These are phyloP conservation scores for Allophyes oxyacanthae DNA, from an alignment of 2,888 invertebrate genomes.

Conservation along the genomic window DNA sequence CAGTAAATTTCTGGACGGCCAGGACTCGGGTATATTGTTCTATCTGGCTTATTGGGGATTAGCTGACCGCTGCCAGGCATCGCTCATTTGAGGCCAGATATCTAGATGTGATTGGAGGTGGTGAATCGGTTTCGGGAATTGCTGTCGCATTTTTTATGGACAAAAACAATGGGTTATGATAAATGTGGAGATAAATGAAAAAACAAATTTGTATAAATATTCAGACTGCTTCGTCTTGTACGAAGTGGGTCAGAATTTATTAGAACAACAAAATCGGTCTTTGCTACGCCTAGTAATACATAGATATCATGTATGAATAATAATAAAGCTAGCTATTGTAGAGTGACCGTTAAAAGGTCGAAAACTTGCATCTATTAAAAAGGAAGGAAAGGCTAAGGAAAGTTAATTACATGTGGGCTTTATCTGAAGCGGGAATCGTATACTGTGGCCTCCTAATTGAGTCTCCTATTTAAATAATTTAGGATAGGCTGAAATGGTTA, in stretches of 20 bases:
- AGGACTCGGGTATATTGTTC: constrained; percentile 85
- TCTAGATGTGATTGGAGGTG: constrained; percentile 53
- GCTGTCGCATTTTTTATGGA: constrained; percentile 20
- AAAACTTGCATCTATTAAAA: constrained; percentile 64
- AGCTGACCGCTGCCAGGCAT: constrained; percentile 70
- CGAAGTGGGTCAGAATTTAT: neutral
- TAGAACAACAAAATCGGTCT: neutral
- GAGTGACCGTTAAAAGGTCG: constrained; percentile 74
- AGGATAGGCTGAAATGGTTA: constrained; percentile 57
- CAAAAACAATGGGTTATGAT: neutral
- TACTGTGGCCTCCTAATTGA: constrained; percentile 73
- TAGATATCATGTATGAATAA: constrained; percentile 49
- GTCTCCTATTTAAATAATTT: constrained; percentile 81
- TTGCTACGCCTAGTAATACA: constrained; percentile 30
- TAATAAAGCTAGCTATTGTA: constrained; percentile 58
- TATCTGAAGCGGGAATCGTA: constrained; percentile 76
- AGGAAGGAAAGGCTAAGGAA: constrained; percentile 57
- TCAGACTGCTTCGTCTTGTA: neutral
- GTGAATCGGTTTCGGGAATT: constrained; percentile 15
- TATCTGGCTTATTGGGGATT: constrained; percentile 82
- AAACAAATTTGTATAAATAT: too few species aligned
- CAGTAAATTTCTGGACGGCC: constrained; percentile 94
- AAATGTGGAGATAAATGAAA: neutral
- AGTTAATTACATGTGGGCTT: constrained; percentile 79
- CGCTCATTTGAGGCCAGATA: constrained; percentile 51